A percentile compares a stretch with the other conserved stretches of the same genome.
Evolutionary conservation across 2,888 invertebrate genomes (phyloP).

Genomic region (Muscina levida): DNA sequence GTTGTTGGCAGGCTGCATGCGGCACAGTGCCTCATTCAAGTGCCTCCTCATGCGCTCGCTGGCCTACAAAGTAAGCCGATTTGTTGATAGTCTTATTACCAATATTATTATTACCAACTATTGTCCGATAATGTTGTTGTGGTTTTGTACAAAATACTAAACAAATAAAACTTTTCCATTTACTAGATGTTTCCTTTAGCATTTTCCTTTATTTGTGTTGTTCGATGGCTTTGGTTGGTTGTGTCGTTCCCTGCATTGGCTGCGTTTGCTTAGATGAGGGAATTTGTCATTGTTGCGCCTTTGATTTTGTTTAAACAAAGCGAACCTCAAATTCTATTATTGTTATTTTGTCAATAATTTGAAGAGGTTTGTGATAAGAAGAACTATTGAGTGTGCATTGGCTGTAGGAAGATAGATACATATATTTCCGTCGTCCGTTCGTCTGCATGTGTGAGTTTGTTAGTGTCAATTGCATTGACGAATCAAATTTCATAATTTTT

Average conservation of each 20-base stretch:
- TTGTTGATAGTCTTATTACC: conserved; percentile 36
- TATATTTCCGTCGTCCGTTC: neutral
- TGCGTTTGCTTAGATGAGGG: neutral
- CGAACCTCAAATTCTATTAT: conserved; percentile 1
- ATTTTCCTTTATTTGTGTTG: conserved; percentile 12
- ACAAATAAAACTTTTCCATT: conserved; percentile 55
- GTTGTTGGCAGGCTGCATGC: conserved; percentile 18
- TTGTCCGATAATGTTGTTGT: conserved; percentile 33
- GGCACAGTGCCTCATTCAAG: neutral
- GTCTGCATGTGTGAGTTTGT: neutral
- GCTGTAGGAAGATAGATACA: neutral
- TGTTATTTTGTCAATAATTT: conserved; percentile 38
- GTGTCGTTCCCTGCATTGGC: conserved; percentile 45
- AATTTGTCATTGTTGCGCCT: conserved; percentile 47
- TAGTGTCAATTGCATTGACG: conserved; percentile 31
- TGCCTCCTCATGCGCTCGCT: conserved; percentile 17
- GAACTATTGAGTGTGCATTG: conserved; percentile 8
- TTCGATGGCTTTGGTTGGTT: conserved; percentile 17
- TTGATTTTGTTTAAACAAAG: conserved; percentile 49
- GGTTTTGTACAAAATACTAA: conserved; percentile 31
- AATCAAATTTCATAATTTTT: conserved; percentile 41
- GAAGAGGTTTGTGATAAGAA: conserved; percentile 58
- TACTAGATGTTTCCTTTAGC: conserved; percentile 26
- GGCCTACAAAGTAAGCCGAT: conserved; percentile 48
- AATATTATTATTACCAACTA: conserved; percentile 48